phyloP scores from a whole-genome alignment of 2,113 vertebrate genomes.

The Apistogramma diplotaenia region DNA sequence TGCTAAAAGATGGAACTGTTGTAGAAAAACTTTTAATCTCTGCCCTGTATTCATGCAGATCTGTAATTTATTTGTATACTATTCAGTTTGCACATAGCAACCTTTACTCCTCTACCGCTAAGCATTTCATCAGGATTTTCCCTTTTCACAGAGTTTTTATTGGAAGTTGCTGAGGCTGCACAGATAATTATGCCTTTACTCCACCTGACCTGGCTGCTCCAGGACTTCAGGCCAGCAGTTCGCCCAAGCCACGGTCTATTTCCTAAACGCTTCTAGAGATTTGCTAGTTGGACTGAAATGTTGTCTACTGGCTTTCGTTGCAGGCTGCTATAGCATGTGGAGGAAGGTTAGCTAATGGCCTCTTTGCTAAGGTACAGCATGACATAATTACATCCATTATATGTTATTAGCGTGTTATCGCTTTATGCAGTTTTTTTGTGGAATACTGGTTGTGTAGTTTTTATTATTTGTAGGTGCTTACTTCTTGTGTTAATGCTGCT shows the following conservation, averaged over 20 bases:
- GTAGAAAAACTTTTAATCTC: not conserved
- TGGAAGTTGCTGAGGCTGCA: not conserved
- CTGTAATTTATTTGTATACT: not conserved
- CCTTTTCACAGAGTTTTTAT: not conserved
- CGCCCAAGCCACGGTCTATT: slow-evolving; percentile 33
- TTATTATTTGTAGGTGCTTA: not conserved
- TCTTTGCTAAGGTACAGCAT: slow-evolving; percentile 19
- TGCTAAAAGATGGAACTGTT: not conserved
- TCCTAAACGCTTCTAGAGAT: slow-evolving; percentile 36
- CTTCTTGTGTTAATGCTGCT: not conserved
- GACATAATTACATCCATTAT: not conserved
- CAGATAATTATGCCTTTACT: not conserved
- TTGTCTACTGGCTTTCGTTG: slow-evolving; percentile 18
- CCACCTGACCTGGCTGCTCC: not conserved
- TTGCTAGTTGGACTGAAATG: slow-evolving; percentile 32
- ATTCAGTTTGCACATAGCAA: not conserved
- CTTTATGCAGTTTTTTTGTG: not conserved
- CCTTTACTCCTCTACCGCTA: too few species aligned
- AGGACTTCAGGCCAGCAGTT: slow-evolving; percentile 3
- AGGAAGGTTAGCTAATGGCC: slow-evolving; percentile 26
- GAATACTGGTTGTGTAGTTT: not conserved
- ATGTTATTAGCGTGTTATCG: not conserved
- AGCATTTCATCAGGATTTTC: not conserved
- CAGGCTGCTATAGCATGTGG: slow-evolving; percentile 21
- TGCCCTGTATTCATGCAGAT: not conserved